Evolutionary conservation across 2,113 vertebrate genomes (phyloP).

Genomic region (Trichechus manatus): DNA sequence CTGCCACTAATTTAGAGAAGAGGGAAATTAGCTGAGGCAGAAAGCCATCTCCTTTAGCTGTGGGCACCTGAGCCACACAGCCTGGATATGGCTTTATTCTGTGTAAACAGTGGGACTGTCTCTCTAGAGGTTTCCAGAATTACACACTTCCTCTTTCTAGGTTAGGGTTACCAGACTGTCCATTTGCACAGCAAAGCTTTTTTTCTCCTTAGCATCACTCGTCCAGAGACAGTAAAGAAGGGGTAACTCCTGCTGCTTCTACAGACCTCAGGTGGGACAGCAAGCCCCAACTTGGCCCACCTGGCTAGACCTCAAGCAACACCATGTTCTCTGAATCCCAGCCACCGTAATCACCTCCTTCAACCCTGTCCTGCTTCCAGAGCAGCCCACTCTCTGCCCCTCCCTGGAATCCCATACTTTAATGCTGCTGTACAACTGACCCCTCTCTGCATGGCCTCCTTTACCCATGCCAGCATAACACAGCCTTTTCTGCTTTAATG

Average conservation of each 20-base stretch:
- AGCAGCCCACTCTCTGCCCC: accelerated
- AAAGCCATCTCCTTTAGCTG: background rate
- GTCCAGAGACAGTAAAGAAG: background rate
- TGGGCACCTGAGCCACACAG: background rate
- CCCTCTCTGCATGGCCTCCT: background rate
- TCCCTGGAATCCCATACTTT: background rate
- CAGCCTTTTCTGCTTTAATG: background rate
- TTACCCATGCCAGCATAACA: accelerated
- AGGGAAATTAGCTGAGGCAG: background rate
- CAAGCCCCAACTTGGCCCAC: background rate
- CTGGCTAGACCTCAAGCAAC: background rate
- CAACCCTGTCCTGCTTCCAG: background rate
- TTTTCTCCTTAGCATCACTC: background rate
- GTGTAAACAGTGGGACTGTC: background rate
- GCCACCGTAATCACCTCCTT: background rate
- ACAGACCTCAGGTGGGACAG: background rate
- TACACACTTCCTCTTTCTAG: background rate
- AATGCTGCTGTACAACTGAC: background rate
- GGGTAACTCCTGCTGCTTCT: background rate
- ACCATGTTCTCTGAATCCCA: background rate
- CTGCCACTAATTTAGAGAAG: background rate
- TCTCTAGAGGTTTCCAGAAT: background rate
- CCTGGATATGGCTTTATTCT: background rate
- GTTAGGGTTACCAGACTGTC: background rate
- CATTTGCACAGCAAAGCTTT: background rate